Conservation (phyloP, 2,113 vertebrate genomes). For the Hassar affinis region DNA sequence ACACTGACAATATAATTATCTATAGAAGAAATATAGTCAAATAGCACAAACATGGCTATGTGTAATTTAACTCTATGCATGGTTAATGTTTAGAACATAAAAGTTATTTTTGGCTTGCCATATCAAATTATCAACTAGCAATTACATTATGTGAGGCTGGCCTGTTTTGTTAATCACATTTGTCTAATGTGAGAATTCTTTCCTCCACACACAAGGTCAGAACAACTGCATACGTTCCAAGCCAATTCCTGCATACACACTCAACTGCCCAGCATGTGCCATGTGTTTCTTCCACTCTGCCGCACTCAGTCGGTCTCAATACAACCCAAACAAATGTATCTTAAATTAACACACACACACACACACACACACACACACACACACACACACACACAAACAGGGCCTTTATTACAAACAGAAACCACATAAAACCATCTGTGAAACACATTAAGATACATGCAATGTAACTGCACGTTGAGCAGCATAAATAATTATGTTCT, state of each 20-base stretch:
- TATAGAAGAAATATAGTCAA: background rate
- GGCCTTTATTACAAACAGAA: background rate
- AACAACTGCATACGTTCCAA: conserved; percentile 16
- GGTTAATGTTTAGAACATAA: background rate
- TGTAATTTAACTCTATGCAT: background rate
- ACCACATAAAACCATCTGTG: background rate
- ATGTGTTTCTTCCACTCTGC: conserved; percentile 53
- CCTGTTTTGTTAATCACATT: conserved; percentile 12
- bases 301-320: conserved; percentile 55
- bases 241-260: conserved; percentile 41
- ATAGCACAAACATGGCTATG: background rate
- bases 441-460: background rate
- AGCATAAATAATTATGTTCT: too few species aligned
- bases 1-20: too few species aligned
- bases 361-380: conserved; percentile 30
- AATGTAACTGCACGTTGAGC: background rate
- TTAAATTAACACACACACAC: conserved; percentile 68
- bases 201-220: background rate
- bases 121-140: background rate
- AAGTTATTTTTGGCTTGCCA: background rate
- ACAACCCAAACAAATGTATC: conserved; percentile 72
- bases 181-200: conserved; percentile 10
- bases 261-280: conserved; percentile 58
- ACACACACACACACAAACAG: conserved; percentile 34
- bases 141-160: background rate